phyloP scores from a whole-genome alignment of 2,888 invertebrate species.

The Polydrusus pterygomalis region DNA sequence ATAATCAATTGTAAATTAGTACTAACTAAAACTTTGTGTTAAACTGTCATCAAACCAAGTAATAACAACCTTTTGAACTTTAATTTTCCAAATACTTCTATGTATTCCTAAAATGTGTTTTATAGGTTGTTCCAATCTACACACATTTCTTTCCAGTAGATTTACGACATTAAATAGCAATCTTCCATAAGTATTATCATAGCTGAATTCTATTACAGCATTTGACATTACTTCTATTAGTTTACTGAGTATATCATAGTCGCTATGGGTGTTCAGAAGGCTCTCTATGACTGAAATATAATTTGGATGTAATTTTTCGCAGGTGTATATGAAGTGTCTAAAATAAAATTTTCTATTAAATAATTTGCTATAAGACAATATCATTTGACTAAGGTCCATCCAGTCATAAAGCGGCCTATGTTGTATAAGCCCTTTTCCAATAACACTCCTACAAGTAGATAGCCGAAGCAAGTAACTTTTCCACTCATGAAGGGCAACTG shows the following conservation, averaged over 20 bases:
- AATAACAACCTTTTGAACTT: constrained; percentile 53
- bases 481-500: too few species aligned
- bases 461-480: too few species aligned
- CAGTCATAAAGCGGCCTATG: too few species aligned
- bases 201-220: constrained; percentile 51
- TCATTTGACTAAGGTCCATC: too few species aligned
- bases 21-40: constrained; percentile 58
- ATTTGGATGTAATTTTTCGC: constrained; percentile 52
- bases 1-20: too few species aligned
- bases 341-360: constrained; percentile 40
- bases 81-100: constrained; percentile 61
- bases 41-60: constrained; percentile 57
- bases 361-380: too few species aligned
- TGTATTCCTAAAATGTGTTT: constrained; percentile 60
- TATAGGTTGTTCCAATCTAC: constrained; percentile 58
- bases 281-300: constrained; percentile 58
- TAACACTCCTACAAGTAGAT: too few species aligned
- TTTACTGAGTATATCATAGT: constrained; percentile 55
- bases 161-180: constrained; percentile 58
- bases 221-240: constrained; percentile 58
- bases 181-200: constrained; percentile 60
- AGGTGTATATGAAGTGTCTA: constrained; percentile 55
- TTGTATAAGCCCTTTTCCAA: too few species aligned
- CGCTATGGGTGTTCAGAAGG: constrained; percentile 53
- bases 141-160: constrained; percentile 53